Evolutionary conservation across 2,797 vertebrate genomes (phyloP).

Genomic region (Toxotes lorentzi): DNA sequence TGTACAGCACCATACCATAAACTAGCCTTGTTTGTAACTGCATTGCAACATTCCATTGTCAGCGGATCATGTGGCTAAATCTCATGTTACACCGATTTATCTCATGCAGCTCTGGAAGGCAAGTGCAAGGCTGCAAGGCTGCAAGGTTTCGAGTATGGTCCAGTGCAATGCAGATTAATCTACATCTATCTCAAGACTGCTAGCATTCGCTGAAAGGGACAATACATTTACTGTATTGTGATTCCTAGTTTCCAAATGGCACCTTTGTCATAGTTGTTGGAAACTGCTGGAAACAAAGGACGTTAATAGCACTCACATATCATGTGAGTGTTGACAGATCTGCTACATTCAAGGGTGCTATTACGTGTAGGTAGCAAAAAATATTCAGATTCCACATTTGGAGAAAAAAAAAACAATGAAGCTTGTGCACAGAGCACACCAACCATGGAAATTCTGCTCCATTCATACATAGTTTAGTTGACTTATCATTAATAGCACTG

Average conservation of each 20-base stretch:
- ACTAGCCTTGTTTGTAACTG: slow-evolving; percentile 31
- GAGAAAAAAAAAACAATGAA: not conserved
- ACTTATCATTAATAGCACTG: slow-evolving; percentile 14
- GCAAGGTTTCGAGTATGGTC: not conserved
- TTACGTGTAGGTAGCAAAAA: not conserved
- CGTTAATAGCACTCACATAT: not conserved
- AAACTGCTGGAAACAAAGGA: not conserved
- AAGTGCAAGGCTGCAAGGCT: not conserved
- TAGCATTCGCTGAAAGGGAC: not conserved
- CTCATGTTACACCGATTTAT: slow-evolving; percentile 47
- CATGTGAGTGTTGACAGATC: not conserved
- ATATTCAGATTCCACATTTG: not conserved
- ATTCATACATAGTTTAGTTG: slow-evolving; percentile 20
- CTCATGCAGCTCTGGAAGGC: slow-evolving; percentile 1
- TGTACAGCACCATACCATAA: slow-evolving; percentile 9
- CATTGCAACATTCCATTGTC: slow-evolving; percentile 29
- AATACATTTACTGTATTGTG: not conserved
- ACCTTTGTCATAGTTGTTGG: not conserved
- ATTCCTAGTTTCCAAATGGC: not conserved
- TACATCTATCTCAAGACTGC: not conserved
- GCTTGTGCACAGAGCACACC: not conserved
- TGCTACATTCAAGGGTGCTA: not conserved
- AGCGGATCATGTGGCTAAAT: slow-evolving; percentile 35
- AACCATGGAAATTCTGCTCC: not conserved
- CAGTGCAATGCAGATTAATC: slow-evolving; percentile 10